Evolutionary conservation across 2,113 vertebrate species (phyloP).

Genomic region (Mellivora capensis): DNA sequence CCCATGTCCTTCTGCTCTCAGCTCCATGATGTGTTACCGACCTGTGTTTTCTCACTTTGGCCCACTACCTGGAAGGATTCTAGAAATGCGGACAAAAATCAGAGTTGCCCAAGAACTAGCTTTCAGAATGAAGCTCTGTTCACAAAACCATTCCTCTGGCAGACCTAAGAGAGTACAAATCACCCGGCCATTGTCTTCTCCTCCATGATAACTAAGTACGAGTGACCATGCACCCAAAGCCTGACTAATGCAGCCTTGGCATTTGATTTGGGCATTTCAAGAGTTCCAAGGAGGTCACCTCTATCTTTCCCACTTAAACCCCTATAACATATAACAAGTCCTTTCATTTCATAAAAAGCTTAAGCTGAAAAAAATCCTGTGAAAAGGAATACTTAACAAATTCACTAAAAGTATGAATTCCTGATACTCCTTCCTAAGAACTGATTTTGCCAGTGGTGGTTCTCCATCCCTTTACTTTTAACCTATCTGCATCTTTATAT

Average conservation of each 20-base stretch:
- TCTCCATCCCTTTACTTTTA: not conserved
- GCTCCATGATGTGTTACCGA: not conserved
- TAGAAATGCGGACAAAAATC: not conserved
- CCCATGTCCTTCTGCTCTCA: not conserved
- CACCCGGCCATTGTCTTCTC: not conserved
- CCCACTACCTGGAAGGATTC: not conserved
- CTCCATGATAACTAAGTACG: not conserved
- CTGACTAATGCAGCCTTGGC: not conserved
- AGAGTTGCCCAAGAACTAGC: not conserved
- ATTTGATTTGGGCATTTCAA: too few species aligned
- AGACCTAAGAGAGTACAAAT: not conserved
- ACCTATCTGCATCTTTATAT: not conserved
- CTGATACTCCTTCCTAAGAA: not conserved
- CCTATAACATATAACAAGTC: not conserved
- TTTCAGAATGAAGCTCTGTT: not conserved
- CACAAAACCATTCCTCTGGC: not conserved
- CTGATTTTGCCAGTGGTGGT: not conserved
- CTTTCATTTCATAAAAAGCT: not conserved
- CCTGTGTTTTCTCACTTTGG: not conserved
- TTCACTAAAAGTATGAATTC: not conserved
- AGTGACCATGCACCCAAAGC: accelerated
- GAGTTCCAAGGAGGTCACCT: not conserved
- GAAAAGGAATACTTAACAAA: not conserved
- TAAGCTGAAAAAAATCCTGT: not conserved
- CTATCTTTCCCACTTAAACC: not conserved